Evolutionary conservation across 2,797 vertebrate species (phyloP).

Genomic region (Peromyscus melanophrys): DNA sequence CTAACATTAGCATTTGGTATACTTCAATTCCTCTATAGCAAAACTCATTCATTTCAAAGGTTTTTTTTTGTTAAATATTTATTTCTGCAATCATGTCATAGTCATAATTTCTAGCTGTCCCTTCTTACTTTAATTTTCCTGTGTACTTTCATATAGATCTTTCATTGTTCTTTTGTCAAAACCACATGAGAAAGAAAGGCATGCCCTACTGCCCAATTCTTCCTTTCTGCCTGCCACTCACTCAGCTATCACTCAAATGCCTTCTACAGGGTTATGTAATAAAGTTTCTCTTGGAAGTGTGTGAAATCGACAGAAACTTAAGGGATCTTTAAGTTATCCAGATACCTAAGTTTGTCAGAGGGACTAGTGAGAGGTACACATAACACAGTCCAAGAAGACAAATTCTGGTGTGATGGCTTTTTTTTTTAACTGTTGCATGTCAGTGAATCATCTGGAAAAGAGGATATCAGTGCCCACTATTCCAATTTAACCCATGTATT

Average conservation of each 20-base stretch:
- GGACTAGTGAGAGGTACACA: not conserved
- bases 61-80: conserved; percentile 11
- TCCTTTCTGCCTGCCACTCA: not conserved
- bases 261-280: not conserved
- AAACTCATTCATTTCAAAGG: not conserved
- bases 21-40: not conserved
- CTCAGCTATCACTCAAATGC: not conserved
- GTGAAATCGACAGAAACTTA: not conserved
- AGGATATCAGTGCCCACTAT: not conserved
- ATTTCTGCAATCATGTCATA: not conserved
- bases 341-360: not conserved
- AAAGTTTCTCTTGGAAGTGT: not conserved
- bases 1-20: not conserved
- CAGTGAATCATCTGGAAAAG: not conserved
- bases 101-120: not conserved
- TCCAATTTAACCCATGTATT: not conserved
- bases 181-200: not conserved
- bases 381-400: not conserved
- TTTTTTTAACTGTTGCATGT: not conserved
- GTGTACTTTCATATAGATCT: not conserved
- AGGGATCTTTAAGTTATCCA: not conserved
- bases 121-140: not conserved
- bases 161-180: not conserved
- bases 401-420: not conserved
- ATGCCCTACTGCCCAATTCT: not conserved